Base-by-base conservation (phyloP, 2,797 vertebrate genomes). In the Cetoscarus ocellatus region DNA sequence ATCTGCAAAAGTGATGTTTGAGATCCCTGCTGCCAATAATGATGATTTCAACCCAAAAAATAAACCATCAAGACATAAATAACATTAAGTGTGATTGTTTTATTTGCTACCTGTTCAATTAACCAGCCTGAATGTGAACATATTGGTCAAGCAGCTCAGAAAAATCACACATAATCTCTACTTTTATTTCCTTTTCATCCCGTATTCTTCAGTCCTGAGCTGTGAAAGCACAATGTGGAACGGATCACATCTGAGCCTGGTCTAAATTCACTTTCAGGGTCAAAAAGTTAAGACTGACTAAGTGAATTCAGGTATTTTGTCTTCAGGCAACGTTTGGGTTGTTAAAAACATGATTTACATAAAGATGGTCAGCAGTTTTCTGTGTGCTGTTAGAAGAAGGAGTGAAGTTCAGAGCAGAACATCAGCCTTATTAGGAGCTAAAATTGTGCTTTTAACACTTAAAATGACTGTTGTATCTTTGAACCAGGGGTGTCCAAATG, bases 241-340 rank as follows among this genome's bases (percentile, higher is more conserved):
- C 67, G 75, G 77, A 86, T 87, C 82, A 82, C 73, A 68, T 72
- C 60, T 59, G 54, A 73, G 72, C 75, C 79, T 83, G 66, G 67
- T 84, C 69, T 85, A 69, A 86, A 86, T 50, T 59, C 51, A 76
- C 57, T 83, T 92, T 85, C 58, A 27, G 27, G 76, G 82, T 51
- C 79, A 84, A 72, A 61, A 85, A 82, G 88, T 93, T 86, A 90
- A 64, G 75, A 53, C 54, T 64, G 63, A 77, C 73, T 60, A 72
- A 85, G 78, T 77, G 72, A 68, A 84, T 83, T 88, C 77, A 70
- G 71, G 61, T 59, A 27, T 85, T 80, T 42, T 75, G 56, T 82
- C 86, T 77, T 84, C 51, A 49, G 84, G 85, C 80, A 59, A 76
- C 67, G 60, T 84, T 69, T 64, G 36, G 61, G 56, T 73, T 52